These are phyloP conservation scores for Eumacrocentrus americanus DNA, from an alignment of 2,888 invertebrate genomes.

Conservation along the genomic window DNA sequence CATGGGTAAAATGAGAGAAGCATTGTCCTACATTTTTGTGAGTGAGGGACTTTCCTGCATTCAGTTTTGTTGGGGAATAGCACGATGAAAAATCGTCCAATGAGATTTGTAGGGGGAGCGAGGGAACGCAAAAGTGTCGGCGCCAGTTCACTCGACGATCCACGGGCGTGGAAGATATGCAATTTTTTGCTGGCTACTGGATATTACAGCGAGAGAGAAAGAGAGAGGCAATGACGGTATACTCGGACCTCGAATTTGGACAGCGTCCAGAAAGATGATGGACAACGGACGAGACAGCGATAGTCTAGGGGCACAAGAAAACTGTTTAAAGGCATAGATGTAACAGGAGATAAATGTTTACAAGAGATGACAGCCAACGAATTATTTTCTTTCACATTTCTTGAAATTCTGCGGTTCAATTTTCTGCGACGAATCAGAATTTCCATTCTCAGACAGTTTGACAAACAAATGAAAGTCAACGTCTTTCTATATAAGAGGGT, in stretches of 20 bases:
- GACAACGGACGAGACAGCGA: slow-evolving; percentile 41
- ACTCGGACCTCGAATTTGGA: slow-evolving; percentile 40
- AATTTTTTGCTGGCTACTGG: slow-evolving; percentile 25
- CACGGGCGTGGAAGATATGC: slow-evolving; percentile 22
- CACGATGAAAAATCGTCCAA: slow-evolving; percentile 22
- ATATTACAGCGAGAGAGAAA: neutral
- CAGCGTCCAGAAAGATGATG: slow-evolving; percentile 42
- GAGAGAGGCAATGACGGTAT: slow-evolving; percentile 24
- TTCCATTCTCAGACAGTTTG: neutral
- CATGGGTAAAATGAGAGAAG: neutral
- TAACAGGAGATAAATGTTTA: slow-evolving; percentile 30
- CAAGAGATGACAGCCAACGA: slow-evolving; percentile 21
- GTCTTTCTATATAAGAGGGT: neutral
- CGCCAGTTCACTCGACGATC: slow-evolving; percentile 33
- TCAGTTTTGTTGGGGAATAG: neutral
- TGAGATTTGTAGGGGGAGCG: slow-evolving; percentile 19
- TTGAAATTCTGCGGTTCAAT: neutral
- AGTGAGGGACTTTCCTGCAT: neutral
- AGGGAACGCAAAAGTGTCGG: slow-evolving; percentile 27
- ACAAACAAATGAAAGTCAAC: too few species aligned
- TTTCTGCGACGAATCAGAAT: neutral
- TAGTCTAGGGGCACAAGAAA: slow-evolving; percentile 24
- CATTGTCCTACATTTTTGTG: neutral
- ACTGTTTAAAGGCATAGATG: slow-evolving; percentile 27
- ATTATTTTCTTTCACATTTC: neutral